Evolutionary conservation across 1,140 invertebrate species (phyloP), one percentile per base, ranked within the genome.

Genomic region (Heliconius hewitsoni): DNA sequence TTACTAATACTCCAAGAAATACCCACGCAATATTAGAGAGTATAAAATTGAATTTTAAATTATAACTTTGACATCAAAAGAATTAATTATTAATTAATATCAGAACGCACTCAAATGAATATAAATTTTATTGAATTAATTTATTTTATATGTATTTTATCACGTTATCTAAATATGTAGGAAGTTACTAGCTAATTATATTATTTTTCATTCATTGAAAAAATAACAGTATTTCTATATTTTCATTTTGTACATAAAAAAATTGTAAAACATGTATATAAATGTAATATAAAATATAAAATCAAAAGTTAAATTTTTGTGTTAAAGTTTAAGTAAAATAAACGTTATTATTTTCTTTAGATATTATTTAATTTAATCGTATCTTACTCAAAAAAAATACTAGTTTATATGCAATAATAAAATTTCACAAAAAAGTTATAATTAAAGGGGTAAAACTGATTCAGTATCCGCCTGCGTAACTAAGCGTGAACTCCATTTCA

Each of bases 381-480:
- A 37, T 1, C 34, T 37, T 16, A 46, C 42, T 46, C 16, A 46
- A 46, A 46, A 46, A 46, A 66, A 66, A 13, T 66, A 30, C 8
- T 27, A 46, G 3, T 16, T 66, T 27, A 13, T 8, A 27, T 30
- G 23, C 23, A 23, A 27, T 66, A 27, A n/a, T 11, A 27, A 23
- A 13, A 66, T 11, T 27, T 9, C 11, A 27, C 60, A 30, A n/a
- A 66, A n/a, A n/a, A 66, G 0, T 66, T 66, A 30, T 30, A 66
- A 66, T 66, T 66, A 66, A 66, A 66, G 60, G 60, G 60, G 27
- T 16, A 66, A 37, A 66, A 66, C 11, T 66, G 27, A 66, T 66
- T 30, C 27, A 18, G 60, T 18, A 13, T 66, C 27, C 60, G 60
- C 11, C 60, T 66, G 60, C 16, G 60, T 66, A 66, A 66, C 60